Evolutionary conservation across 2,888 invertebrate species (phyloP).

Genomic region (Dione vanillae): DNA sequence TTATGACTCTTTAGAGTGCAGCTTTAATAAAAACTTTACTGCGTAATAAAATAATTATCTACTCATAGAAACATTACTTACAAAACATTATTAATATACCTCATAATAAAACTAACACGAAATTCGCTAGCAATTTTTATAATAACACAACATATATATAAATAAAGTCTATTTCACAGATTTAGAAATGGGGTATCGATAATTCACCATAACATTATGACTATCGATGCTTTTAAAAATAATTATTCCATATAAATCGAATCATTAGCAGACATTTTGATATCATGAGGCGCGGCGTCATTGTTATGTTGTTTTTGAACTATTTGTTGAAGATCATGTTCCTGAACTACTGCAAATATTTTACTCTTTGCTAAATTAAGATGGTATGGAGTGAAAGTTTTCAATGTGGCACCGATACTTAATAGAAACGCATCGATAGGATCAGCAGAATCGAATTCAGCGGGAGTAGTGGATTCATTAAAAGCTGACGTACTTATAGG

Average conservation of each 20-base stretch:
- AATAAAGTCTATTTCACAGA: background rate
- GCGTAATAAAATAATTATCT: conserved; percentile 6
- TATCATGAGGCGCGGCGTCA: conserved; percentile 53
- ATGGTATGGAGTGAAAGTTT: conserved; percentile 74
- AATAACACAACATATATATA: background rate
- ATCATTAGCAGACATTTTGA: conserved; percentile 54
- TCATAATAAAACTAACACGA: background rate
- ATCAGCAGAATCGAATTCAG: conserved; percentile 66
- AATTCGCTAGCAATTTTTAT: background rate
- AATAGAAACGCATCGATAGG: conserved; percentile 74
- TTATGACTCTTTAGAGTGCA: background rate
- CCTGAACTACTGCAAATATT: conserved; percentile 77
- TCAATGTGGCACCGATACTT: conserved; percentile 74
- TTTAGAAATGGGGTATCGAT: background rate
- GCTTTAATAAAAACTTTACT: conserved; percentile 7
- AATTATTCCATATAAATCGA: conserved; percentile 51
- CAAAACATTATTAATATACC: conserved; percentile 1
- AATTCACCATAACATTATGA: background rate
- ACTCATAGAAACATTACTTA: background rate
- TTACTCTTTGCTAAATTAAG: conserved; percentile 77
- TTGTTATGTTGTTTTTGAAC: conserved; percentile 60
- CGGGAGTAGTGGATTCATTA: conserved; percentile 50
- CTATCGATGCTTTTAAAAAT: background rate
- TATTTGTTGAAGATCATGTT: conserved; percentile 77
- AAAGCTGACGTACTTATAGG: conserved; percentile 50